Base-by-base conservation (phyloP, 2,888 invertebrate genomes). In the Odontocolon sp. region DNA sequence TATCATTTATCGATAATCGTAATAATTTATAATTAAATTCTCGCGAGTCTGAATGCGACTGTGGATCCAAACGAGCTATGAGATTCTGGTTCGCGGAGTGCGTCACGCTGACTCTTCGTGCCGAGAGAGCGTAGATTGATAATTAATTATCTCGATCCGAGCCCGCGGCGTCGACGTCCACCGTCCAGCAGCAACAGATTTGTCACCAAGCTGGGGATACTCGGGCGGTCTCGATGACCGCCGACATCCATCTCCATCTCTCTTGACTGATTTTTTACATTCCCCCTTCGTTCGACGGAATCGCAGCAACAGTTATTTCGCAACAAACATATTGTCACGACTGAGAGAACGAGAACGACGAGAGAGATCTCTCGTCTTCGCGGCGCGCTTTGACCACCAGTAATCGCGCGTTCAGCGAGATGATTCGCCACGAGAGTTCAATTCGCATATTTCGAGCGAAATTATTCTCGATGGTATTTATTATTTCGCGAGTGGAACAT, bases 101-200 rank as follows among this genome's bases (percentile, higher is more conserved):
- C 64, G 73, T 73, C 73, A 68, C 63, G 73, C 70, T 70, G 77
- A 67, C 59, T 79, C 52, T 54, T 74, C 68, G 72, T 72, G 77
- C 77, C 68, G 71, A 77, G 78, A 79, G 78, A 64, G 67, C 78
- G 77, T 80, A 72, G 82, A 84, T 84, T 81, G 84, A 84, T 85
- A 83, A 83, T 83, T 82, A 81, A 83, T 85, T 83, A 85, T 84
- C 82, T 79, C 72, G 73, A 71, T 68, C 56, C 63, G 77, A 63
- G 67, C 2, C 40, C 21, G 26, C 45, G 57, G 45, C 63, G 70
- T 52, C 61, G 45, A 61, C 61, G 64, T 54, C 45, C 61, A 56
- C 63, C 67, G 67, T 59, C 63, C 61, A 71, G 56, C 67, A 66
- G 33, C 54, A 61, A 56, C 56, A 67, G 67, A 71, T 71, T 71